Base-by-base conservation (phyloP, 1,140 invertebrate species). In the Megalopta genalis region DNA sequence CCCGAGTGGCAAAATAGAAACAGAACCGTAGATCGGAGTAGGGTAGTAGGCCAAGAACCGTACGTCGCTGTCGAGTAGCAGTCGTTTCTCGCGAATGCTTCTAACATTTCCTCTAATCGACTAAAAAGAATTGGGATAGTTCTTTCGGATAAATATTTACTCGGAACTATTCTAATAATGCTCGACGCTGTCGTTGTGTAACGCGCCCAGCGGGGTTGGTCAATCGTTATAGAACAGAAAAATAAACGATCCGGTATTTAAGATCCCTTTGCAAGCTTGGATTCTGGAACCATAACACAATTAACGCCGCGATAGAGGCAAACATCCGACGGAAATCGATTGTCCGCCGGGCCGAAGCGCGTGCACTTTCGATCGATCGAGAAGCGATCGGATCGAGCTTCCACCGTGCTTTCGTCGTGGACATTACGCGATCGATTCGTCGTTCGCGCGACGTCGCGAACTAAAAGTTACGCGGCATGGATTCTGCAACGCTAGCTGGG, bases 401-500 rank as follows among this genome's bases (percentile, higher is more conserved):
- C 27, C 49, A 37, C 3, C 67, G 27, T 12, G 23, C 52, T 69
- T 69, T 71, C 37, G n/a, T 52, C 32, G 16, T 6, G n/a, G 27
- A 10, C 10, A 25, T 42, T 66, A 25, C 27, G n/a, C 32, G 72
- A 39, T 10, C 37, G 32, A 21, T 39, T 16, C 16, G 37, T 64
- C 10, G 32, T 32, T 32, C 32, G 32, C 32, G 32, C 27, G 42
- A 46, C 32, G 23, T n/a, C 10, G 49, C 16, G 32, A 66, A 6
- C 37, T 57, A 52, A 66, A 75, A 57, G 49, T 75, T 65, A 27
- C 32, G n/a, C 16, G 54, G 18, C 52, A 42, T 42, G 32, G 62
- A 66, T 74, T 65, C 49, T 74, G 72, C 62, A 74, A 74, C 72
- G 72, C 72, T 8, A 37, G 23, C 37, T 37, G n/a, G n/a, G 37